Conservation (phyloP, 2,888 invertebrate genomes). For the Andrena minutula region DNA sequence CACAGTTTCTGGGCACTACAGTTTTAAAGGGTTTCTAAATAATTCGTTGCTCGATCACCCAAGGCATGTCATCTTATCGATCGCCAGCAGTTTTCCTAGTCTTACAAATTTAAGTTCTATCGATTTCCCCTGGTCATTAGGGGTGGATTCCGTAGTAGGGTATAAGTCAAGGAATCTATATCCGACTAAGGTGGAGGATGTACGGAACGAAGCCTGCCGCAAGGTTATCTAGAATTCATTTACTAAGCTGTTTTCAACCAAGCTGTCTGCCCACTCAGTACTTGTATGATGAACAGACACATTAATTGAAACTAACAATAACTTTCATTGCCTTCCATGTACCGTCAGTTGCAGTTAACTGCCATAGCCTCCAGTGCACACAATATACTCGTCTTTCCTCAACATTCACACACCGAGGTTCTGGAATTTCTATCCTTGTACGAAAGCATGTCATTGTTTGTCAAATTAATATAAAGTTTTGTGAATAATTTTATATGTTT, state of each 20-base stretch:
- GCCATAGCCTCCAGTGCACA: not conserved
- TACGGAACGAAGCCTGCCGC: conserved; percentile 9
- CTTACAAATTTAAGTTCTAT: conserved; percentile 76
- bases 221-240: conserved; percentile 41
- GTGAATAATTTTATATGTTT: too few relatives aligned
- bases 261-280: not conserved
- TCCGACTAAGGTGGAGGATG: conserved; percentile 22
- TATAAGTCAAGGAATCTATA: conserved; percentile 61
- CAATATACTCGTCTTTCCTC: not conserved
- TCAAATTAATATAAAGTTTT: too few relatives aligned
- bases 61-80: conserved; percentile 61
- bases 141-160: conserved; percentile 59
- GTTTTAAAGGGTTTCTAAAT: conserved; percentile 16
- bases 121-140: conserved; percentile 74
- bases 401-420: too few relatives aligned
- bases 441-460: too few relatives aligned
- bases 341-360: not conserved
- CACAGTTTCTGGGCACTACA: not conserved
- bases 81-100: conserved; percentile 63
- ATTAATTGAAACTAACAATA: not conserved
- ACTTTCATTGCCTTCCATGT: not conserved
- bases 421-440: too few relatives aligned
- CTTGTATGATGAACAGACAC: not conserved
- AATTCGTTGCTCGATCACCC: conserved; percentile 31
- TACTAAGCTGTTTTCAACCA: not conserved